Conservation (phyloP, 2,888 invertebrate genomes). For the Steinernema scapterisci region DNA sequence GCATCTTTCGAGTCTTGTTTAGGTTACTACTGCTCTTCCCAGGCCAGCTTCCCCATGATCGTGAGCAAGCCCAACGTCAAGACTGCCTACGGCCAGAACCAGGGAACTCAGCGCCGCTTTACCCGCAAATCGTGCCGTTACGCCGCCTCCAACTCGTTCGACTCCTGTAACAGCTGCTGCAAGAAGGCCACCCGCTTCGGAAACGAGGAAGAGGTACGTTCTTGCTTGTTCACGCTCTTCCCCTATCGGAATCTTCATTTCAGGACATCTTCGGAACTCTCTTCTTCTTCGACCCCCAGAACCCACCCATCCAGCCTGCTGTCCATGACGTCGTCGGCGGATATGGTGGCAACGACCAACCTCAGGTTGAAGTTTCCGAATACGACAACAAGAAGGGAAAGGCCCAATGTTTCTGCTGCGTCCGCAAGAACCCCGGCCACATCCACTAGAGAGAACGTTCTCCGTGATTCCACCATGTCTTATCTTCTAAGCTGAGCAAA, state of each 20-base stretch:
- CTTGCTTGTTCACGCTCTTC: background rate
- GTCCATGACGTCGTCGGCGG: background rate
- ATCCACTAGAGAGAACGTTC: no score
- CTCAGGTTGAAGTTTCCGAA: background rate
- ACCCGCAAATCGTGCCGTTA: background rate
- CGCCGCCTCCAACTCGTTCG: background rate
- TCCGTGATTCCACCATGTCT: no score
- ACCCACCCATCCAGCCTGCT: constrained; percentile 34
- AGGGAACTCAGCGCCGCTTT: background rate
- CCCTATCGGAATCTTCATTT: background rate
- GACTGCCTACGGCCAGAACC: background rate
- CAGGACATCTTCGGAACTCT: constrained; percentile 49
- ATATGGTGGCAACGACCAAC: background rate
- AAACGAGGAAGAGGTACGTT: background rate
- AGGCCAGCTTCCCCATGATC: constrained; percentile 26
- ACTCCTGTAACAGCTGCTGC: constrained; percentile 20
- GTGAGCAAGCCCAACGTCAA: background rate
- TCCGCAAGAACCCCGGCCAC: background rate
- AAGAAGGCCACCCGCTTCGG: constrained; percentile 5
- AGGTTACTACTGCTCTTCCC: constrained; percentile 53
- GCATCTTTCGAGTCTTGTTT: background rate
- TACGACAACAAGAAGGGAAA: background rate
- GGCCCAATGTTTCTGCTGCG: constrained; percentile 22
- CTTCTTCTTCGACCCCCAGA: constrained; percentile 45
- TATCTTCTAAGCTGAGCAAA: no score